Base-by-base conservation (phyloP, 2,113 vertebrate species). In the Cyrtonyx montezumae region DNA sequence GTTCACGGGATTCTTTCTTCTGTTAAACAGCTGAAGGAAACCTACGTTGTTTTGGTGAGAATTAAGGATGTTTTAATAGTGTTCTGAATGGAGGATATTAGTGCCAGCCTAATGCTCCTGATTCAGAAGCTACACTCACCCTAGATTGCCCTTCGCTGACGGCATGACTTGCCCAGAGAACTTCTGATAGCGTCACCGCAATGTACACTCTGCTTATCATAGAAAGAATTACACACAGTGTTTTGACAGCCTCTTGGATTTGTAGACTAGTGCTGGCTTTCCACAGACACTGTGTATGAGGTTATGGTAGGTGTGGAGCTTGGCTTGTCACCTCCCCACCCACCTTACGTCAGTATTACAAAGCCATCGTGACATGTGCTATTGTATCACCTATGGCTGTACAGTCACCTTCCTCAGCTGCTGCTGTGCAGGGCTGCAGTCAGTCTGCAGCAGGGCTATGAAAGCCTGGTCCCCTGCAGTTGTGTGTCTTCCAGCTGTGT, bases 161-260 rank as follows among this genome's bases (percentile, higher is more conserved):
- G 61, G 65, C 82, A 90, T 32, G 93, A 71, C 79, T 83, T 68
- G 43, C 56, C 26, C 0, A 0, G 51, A 49, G 79, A 88, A 91
- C 66, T 87, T 76, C 61, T 3, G 22, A 75, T 19, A 78, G 46
- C 2, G 20, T 90, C 88, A 65, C 1, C 68, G 83, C 76, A 88
- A 83, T 67, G 83, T 75, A 96, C 68, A 86, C 83, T 70, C 18
- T 19, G 37, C 83, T 94, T 93, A 95, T 88, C 93, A 36, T 40
- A 30, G 26, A 43, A 18, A 45, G 63, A 67, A 83, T 46, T 69
- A 66, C 78, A 69, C 2, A n/a, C 23, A 49, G 45, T 3, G 0
- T 53, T 90, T 19, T 63, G 68, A 77, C 79, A 74, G 34, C 79
- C 85, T 70, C 82, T 40, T 40, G 68, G 37, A 46, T 51, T 55